Conservation (phyloP, 2,113 vertebrate species). For the Melanerpes formicivorus region DNA sequence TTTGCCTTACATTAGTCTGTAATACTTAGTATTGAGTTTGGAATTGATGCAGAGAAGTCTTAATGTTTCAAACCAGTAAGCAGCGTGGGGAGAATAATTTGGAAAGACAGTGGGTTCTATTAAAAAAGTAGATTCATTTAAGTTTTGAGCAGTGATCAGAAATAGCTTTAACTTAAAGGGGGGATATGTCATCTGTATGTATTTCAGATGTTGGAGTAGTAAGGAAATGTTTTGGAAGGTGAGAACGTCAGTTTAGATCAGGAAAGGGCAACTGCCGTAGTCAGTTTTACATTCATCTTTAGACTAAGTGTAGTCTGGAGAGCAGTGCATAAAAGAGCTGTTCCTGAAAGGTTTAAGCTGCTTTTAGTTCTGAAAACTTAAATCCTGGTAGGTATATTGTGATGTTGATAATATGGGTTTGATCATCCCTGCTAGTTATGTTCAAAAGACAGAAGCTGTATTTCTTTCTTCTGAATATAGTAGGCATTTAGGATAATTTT, state of each 20-base stretch:
- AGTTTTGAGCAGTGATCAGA: not conserved
- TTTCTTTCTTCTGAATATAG: not conserved
- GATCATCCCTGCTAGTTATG: not conserved
- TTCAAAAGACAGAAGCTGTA: not conserved
- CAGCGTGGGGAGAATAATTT: not conserved
- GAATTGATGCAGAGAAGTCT: not conserved
- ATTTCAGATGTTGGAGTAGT: not conserved
- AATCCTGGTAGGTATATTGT: not conserved
- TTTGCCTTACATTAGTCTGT: not conserved
- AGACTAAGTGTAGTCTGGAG: not conserved
- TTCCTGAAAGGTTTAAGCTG: not conserved
- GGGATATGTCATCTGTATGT: rapidly evolving
- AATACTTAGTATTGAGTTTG: not conserved
- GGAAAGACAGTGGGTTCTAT: not conserved
- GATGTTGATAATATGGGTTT: not conserved
- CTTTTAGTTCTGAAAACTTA: not conserved
- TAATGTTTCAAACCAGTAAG: not conserved
- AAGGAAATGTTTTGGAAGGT: not conserved
- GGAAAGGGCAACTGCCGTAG: not conserved
- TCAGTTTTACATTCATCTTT: not conserved
- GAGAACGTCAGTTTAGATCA: not conserved
- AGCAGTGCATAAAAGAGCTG: not conserved
- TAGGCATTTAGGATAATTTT: not conserved
- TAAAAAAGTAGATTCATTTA: not conserved
- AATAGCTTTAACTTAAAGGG: not conserved